phyloP scores from a whole-genome alignment of 2,888 invertebrate species.

The Xestia sexstrigata region DNA sequence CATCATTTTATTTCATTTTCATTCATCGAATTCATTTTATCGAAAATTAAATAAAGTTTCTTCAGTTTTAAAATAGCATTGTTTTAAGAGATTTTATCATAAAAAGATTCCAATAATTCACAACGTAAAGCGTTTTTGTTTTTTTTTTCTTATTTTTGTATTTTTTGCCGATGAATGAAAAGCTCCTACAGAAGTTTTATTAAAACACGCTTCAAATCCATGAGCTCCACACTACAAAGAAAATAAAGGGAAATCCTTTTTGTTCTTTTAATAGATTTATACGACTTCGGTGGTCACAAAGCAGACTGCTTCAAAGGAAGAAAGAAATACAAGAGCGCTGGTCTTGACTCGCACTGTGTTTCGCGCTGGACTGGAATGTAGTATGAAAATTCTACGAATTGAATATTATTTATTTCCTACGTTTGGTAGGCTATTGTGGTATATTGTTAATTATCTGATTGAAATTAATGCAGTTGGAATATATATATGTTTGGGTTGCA shows the following conservation, averaged over 20 bases:
- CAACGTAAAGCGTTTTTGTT: background rate
- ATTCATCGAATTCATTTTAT: too few relatives aligned
- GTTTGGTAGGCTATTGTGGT: background rate
- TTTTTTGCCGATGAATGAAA: background rate
- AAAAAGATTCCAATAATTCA: background rate
- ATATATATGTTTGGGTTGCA: too few relatives aligned
- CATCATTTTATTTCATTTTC: too few relatives aligned
- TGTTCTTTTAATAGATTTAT: slow-evolving; percentile 73
- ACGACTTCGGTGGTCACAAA: slow-evolving; percentile 73
- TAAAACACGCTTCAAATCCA: slow-evolving; percentile 36
- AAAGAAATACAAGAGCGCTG: slow-evolving; percentile 62
- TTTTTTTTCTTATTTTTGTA: background rate
- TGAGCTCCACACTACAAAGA: slow-evolving; percentile 58
- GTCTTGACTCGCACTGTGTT: slow-evolving; percentile 35
- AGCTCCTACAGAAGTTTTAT: background rate
- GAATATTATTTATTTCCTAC: slow-evolving; percentile 34
- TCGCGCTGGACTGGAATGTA: slow-evolving; percentile 40
- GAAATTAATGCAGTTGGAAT: background rate
- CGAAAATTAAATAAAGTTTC: background rate
- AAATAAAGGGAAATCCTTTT: slow-evolving; percentile 66
- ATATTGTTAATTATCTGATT: background rate
- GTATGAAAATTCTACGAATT: slow-evolving; percentile 59
- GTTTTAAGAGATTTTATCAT: background rate
- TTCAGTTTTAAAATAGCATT: background rate
- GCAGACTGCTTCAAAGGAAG: slow-evolving; percentile 67